phyloP scores from a whole-genome alignment of 2,113 vertebrate species.

The Ophthalmolycus amberensis region DNA sequence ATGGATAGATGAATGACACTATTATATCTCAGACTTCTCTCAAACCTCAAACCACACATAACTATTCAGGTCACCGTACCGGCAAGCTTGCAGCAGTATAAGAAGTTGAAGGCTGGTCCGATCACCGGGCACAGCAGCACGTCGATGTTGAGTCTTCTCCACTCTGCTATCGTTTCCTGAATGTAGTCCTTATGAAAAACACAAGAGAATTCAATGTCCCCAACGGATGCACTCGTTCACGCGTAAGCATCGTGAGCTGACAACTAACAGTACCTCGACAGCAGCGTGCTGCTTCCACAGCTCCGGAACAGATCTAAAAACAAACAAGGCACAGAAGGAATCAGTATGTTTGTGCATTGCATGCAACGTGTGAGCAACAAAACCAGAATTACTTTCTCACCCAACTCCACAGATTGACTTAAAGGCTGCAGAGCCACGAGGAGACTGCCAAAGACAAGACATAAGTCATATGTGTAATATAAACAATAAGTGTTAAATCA shows the following conservation, averaged over 20 bases:
- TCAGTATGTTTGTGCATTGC: neutral
- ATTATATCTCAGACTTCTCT: neutral
- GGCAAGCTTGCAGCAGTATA: constrained; percentile 75
- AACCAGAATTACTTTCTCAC: constrained; percentile 59
- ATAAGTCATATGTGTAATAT: neutral
- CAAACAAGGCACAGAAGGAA: constrained; percentile 15
- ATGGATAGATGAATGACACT: neutral
- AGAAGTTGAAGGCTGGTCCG: constrained; percentile 86
- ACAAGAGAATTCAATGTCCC: neutral
- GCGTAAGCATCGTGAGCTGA: neutral
- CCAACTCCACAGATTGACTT: constrained; percentile 50
- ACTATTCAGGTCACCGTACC: no score
- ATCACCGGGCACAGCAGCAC: constrained; percentile 91
- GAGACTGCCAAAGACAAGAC: constrained; percentile 61
- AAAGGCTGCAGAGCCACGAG: constrained; percentile 38
- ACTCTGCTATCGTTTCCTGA: constrained; percentile 81
- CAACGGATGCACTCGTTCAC: neutral
- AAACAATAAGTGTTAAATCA: neutral
- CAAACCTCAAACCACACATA: no score
- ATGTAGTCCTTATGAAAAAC: constrained; percentile 83
- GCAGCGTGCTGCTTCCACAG: constrained; percentile 84
- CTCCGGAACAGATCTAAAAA: constrained; percentile 80
- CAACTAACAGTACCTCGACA: constrained; percentile 78
- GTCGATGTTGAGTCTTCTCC: constrained; percentile 87
- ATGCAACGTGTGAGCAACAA: neutral